phyloP scores from a whole-genome alignment of 2,113 vertebrate genomes.

The Euleptes europaea region DNA sequence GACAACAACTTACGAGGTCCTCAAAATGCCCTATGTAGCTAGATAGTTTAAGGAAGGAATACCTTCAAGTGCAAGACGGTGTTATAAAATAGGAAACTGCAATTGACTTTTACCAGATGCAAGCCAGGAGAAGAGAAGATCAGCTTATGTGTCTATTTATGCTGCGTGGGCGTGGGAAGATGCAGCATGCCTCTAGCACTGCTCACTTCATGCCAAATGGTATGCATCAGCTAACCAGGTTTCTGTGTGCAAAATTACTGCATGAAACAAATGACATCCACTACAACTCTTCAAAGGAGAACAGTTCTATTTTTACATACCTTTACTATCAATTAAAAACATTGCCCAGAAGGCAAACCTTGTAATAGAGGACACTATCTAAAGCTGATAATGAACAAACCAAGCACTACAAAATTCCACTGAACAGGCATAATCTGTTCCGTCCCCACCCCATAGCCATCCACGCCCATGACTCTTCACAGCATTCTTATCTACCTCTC shows the following conservation, averaged over 20 bases:
- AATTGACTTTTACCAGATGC: not conserved
- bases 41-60: not conserved
- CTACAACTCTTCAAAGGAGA: not conserved
- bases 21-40: not conserved
- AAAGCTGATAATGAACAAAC: not conserved
- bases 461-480: not conserved
- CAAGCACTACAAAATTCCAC: not conserved
- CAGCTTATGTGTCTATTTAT: not conserved
- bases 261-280: not conserved
- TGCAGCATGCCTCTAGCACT: slow-evolving; percentile 17
- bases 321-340: not conserved
- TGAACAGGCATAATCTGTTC: not conserved
- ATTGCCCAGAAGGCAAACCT: rapidly evolving
- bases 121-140: not conserved
- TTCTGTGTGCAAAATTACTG: slow-evolving; percentile 21
- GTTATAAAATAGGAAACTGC: not conserved
- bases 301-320: not conserved
- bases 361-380: not conserved
- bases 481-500: not conserved
- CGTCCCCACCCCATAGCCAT: not conserved
- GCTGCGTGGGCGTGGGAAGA: not conserved
- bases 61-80: no score
- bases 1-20: not conserved
- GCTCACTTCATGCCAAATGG: slow-evolving; percentile 49
- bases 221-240: slow-evolving; percentile 48